Evolutionary conservation across 2,888 invertebrate species (phyloP), one percentile per base, ranked within the genome.

Genomic region (Caenorhabditis sp.): DNA sequence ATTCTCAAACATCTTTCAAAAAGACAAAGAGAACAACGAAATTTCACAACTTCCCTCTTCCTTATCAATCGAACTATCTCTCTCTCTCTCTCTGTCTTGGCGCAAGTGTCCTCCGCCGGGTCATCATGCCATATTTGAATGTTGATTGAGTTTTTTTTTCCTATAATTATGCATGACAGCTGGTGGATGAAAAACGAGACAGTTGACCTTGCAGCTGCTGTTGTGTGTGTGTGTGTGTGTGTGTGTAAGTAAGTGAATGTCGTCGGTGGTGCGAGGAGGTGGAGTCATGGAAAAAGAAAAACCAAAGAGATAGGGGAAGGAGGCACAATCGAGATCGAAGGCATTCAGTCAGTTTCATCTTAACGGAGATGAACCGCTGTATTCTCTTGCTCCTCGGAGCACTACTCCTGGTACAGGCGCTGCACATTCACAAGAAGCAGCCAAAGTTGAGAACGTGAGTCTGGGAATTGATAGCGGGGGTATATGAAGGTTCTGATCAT

Each of bases 141-240:
- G 58, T 70, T 54, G 19, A 56, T 24, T 12, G 38, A 38, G 38
- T 10, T 5, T 38, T 31, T n/a, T n/a, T 31, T 69, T 61, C n/a
- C 24, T 12, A 79, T 79, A 79, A 79, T 79, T 79, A 79, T 79
- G 56, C 79, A 70, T 56, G 79, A 79, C 79, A 79, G 63, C 63
- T 79, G n/a, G 79, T n/a, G 74, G 14, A 35, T 28, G 47, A 35
- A 44, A 38, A 73, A 28, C 38, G 63, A 35, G 66, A 76, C 70
- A 58, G 63, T 70, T 79, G 79, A 79, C 79, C 79, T 79, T 79
- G 79, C 79, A 70, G 79, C 79, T 70, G 79, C 64, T 79, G 79
- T 68, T 75, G 66, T 56, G 64, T 49, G 44, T 14, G 19, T 47
- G 44, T 44, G 44, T 16, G 14, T 5, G 44, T 14, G 16, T n/a